phyloP scores from a whole-genome alignment of 2,113 vertebrate species.

The Spea bombifrons region DNA sequence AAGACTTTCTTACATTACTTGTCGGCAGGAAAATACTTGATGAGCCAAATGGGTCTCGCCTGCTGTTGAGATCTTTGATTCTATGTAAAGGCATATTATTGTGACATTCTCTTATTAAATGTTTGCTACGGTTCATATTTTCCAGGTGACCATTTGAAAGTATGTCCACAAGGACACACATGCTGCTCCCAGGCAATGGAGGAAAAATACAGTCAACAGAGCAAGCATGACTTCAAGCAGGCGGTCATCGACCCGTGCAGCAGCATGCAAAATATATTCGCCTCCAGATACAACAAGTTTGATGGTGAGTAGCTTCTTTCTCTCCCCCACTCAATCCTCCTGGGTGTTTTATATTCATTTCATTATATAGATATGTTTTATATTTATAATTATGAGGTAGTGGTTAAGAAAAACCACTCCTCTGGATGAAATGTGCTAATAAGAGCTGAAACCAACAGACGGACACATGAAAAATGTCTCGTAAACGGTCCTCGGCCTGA shows the following conservation, averaged over 20 bases:
- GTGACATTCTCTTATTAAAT: too few relatives aligned
- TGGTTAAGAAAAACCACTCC: neutral
- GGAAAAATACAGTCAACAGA: conserved; percentile 90
- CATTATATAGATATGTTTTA: neutral
- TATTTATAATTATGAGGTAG: neutral
- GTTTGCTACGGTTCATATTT: conserved; percentile 21
- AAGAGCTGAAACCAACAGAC: neutral
- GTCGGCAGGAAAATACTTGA: too few relatives aligned
- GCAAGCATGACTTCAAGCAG: conserved; percentile 84
- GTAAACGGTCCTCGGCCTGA: neutral
- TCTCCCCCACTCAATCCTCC: neutral
- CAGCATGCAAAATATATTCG: conserved; percentile 82
- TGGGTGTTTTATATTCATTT: neutral
- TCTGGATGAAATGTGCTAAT: conserved; percentile 15
- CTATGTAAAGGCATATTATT: too few relatives aligned
- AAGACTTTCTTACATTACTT: too few relatives aligned
- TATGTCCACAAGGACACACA: conserved; percentile 87
- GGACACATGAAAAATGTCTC: conserved; percentile 21
- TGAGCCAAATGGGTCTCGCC: too few relatives aligned
- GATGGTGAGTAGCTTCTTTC: conserved; percentile 65
- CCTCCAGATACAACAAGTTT: conserved; percentile 87
- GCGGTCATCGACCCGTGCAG: conserved; percentile 80
- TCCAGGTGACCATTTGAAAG: conserved; percentile 88
- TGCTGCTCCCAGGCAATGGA: conserved; percentile 98
- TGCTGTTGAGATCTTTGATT: too few relatives aligned